Conservation (phyloP, 2,113 vertebrate genomes). For the Ailuropoda melanoleuca region DNA sequence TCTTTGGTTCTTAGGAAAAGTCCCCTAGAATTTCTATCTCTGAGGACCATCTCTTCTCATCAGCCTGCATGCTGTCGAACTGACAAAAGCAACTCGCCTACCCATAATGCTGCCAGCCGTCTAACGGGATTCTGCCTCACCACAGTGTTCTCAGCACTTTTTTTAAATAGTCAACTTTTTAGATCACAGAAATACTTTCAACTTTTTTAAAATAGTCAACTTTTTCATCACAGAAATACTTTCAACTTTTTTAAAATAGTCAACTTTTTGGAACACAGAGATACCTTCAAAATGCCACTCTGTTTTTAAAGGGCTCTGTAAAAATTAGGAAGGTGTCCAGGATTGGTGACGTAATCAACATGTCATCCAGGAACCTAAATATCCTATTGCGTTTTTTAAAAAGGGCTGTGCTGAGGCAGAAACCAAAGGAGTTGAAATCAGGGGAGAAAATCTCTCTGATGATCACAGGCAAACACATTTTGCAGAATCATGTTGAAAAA, state of each 20-base stretch:
- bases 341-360: neutral
- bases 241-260: neutral
- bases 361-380: neutral
- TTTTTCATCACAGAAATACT: neutral
- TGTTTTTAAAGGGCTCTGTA: slow-evolving; percentile 13
- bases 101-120: neutral
- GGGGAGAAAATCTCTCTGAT: neutral
- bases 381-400: neutral
- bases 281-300: neutral
- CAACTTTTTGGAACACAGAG: neutral
- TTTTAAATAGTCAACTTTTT: neutral
- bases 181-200: neutral
- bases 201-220: neutral
- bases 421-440: neutral
- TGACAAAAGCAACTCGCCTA: neutral
- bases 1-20: neutral
- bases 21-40: neutral
- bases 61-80: neutral
- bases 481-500: neutral
- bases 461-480: neutral
- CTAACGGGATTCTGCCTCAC: neutral
- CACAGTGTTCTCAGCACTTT: neutral
- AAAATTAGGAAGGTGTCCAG: neutral
- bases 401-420: neutral
- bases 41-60: neutral